Conservation (phyloP, 2,797 vertebrate genomes). For the Mionectes olivaceus region DNA sequence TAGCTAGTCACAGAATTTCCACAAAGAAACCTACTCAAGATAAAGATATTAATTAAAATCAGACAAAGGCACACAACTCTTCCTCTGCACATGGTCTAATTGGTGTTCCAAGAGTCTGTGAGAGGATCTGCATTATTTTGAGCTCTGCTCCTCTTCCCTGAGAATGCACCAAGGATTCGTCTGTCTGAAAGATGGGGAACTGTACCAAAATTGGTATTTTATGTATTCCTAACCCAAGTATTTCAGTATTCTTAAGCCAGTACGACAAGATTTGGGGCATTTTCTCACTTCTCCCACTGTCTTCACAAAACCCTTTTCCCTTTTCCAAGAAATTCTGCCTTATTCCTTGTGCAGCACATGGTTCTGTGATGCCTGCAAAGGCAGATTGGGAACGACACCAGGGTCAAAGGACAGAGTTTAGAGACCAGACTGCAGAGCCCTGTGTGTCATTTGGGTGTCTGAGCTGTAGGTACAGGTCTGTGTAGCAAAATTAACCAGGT, state of each 20-base stretch:
- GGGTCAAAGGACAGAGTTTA: background rate
- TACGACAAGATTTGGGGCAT: background rate
- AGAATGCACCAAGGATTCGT: rapidly evolving
- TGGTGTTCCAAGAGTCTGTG: background rate
- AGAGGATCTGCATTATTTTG: background rate
- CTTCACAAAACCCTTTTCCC: background rate
- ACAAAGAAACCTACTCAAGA: background rate
- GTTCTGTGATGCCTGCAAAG: background rate
- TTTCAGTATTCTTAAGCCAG: background rate
- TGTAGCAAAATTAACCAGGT: background rate
- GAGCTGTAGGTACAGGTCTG: background rate
- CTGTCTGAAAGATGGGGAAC: background rate
- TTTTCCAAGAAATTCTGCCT: background rate
- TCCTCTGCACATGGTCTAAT: background rate
- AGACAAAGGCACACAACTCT: background rate
- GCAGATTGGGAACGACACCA: background rate
- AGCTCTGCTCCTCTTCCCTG: background rate
- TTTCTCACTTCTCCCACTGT: constrained; percentile 24
- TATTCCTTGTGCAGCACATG: background rate
- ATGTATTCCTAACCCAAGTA: background rate
- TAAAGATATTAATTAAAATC: background rate
- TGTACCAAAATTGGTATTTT: background rate
- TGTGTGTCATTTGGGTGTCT: background rate
- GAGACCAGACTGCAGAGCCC: background rate
- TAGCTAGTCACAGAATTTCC: background rate